Evolutionary conservation across 2,888 invertebrate genomes (phyloP).

Genomic region (Camptogramma bilineatum): DNA sequence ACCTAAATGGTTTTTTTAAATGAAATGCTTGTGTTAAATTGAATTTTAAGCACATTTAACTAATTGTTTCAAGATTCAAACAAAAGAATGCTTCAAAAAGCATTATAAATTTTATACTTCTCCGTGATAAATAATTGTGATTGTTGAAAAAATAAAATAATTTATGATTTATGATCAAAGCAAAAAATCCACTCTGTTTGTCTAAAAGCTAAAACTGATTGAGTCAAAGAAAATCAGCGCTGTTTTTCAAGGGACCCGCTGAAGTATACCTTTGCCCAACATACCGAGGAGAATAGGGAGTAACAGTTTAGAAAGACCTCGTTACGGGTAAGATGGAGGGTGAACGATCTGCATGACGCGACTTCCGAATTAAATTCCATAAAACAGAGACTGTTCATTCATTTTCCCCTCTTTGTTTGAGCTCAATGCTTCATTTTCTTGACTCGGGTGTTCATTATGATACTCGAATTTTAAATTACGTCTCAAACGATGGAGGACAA

Average conservation of each 20-base stretch:
- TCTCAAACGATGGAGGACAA: conserved; percentile 8
- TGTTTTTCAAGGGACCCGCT: conserved; percentile 17
- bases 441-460: conserved; percentile 22
- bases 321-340: conserved; percentile 55
- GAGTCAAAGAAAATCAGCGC: conserved; percentile 27
- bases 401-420: conserved; percentile 39
- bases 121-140: neutral
- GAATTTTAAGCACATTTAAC: too few species aligned
- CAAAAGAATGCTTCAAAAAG: too few species aligned
- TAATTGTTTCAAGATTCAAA: too few species aligned
- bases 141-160: neutral
- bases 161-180: neutral
- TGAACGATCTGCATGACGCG: conserved; percentile 52
- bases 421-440: conserved; percentile 36
- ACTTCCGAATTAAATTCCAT: conserved; percentile 54
- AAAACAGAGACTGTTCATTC: conserved; percentile 50
- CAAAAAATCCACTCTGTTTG: conserved; percentile 18
- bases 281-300: conserved; percentile 55
- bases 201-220: conserved; percentile 26
- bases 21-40: too few species aligned
- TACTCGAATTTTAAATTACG: conserved; percentile 15
- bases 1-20: too few species aligned
- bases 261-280: conserved; percentile 49
- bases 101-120: too few species aligned
- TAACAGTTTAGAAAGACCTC: conserved; percentile 57